Percentiles rank a stretch among this genome's conserved stretches.
These are phyloP conservation scores for Diadema setosum DNA, from an alignment of 35 echinoderm and acorn worm species.

Conservation along the genomic window DNA sequence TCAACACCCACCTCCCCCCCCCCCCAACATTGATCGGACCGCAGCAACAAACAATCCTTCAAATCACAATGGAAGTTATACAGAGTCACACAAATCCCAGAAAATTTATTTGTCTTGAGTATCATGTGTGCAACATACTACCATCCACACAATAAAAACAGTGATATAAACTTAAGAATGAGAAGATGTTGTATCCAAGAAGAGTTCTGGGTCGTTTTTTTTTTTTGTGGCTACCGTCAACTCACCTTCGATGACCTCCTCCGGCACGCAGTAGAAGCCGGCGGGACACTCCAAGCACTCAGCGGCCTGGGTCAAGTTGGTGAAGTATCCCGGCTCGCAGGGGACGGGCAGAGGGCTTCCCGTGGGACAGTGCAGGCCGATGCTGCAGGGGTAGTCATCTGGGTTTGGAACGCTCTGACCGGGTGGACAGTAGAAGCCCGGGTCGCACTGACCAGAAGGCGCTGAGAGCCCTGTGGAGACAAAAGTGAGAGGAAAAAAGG, in stretches of 20 bases:
- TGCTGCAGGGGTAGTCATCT: constrained; percentile 72
- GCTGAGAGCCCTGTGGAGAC: constrained; percentile 62
- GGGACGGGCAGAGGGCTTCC: constrained; percentile 92
- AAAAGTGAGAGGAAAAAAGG: not conserved
- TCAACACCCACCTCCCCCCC: no score
- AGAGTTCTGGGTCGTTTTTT: no score
- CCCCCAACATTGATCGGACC: no score
- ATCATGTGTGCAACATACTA: no score
- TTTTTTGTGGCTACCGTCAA: no score
- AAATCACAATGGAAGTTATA: no score
- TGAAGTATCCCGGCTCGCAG: constrained; percentile 89
- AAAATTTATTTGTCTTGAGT: no score
- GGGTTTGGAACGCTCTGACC: constrained; percentile 92
- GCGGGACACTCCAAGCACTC: constrained; percentile 81
- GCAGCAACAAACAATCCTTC: no score
- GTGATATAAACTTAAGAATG: no score
- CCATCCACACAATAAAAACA: no score
- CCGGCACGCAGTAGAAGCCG: constrained; percentile 93
- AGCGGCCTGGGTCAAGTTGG: constrained; percentile 85
- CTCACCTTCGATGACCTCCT: constrained; percentile 92
- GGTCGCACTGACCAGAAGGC: constrained; percentile 70
- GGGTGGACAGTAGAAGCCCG: constrained; percentile 85
- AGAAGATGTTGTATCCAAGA: no score
- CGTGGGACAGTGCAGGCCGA: constrained; percentile 88
- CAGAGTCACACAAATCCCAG: no score